A percentile compares a stretch with the other conserved stretches of the same genome.
These are phyloP conservation scores for Lipophrys pholis DNA, from an alignment of 2,113 vertebrate species.

Conservation along the genomic window DNA sequence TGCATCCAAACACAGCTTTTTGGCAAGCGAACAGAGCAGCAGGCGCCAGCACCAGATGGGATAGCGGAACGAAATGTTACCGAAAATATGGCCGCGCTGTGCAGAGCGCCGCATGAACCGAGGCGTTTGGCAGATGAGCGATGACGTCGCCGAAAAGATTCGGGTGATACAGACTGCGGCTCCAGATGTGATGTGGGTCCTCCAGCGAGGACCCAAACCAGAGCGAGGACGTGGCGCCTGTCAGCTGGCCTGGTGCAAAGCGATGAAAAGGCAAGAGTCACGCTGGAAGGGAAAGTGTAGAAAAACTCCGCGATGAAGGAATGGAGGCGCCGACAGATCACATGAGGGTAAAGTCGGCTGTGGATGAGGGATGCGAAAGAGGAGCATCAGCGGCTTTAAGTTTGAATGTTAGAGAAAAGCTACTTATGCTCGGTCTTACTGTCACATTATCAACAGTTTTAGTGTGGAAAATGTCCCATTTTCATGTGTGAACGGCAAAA, in stretches of 20 bases:
- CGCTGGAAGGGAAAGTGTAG: neutral
- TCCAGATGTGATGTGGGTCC: conserved; percentile 63
- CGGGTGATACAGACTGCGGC: conserved; percentile 38
- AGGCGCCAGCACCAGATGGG: conserved; percentile 68
- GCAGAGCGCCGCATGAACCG: conserved; percentile 46
- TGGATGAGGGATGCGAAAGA: too few species aligned
- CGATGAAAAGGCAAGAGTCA: accelerated
- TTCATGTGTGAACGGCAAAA: too few species aligned
- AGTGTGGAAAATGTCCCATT: too few species aligned
- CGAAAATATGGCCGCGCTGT: conserved; percentile 54
- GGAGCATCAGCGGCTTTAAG: too few species aligned
- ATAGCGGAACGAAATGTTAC: conserved; percentile 66
- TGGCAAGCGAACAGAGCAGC: conserved; percentile 57
- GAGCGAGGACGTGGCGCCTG: neutral
- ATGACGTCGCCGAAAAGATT: conserved; percentile 41
- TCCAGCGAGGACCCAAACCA: conserved; percentile 20
- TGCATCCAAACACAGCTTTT: conserved; percentile 62
- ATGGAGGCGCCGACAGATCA: too few species aligned
- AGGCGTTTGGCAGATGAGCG: conserved; percentile 60
- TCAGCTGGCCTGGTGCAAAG: neutral
- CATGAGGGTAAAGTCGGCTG: too few species aligned
- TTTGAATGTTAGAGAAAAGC: too few species aligned
- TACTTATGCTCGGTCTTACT: too few species aligned
- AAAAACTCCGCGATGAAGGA: too few species aligned
- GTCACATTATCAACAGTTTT: too few species aligned